Conservation (phyloP, 2,888 invertebrate species). For the Ochropleura plecta region DNA sequence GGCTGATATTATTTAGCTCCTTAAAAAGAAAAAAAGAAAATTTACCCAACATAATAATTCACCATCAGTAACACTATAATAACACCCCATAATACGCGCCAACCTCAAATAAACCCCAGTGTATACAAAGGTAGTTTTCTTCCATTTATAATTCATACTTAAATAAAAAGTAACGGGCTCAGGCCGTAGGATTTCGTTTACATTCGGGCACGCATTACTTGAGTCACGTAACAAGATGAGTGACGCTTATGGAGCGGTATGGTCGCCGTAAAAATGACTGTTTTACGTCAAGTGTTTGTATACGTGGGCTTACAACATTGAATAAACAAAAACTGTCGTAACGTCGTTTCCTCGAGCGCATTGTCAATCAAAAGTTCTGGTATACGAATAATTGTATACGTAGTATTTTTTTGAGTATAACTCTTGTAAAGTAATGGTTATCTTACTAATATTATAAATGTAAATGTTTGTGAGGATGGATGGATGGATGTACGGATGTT, state of each 20-base stretch:
- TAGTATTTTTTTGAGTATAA: not conserved
- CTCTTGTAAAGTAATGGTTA: not conserved
- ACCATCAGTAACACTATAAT: constrained; percentile 14
- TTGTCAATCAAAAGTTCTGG: not conserved
- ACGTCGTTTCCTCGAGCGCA: not conserved
- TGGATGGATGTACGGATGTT: too few relatives aligned
- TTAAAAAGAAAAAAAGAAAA: not conserved
- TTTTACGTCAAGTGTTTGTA: constrained; percentile 28
- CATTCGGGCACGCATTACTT: constrained; percentile 15
- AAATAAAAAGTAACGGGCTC: constrained; percentile 40
- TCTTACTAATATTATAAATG: not conserved
- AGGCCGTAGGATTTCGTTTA: constrained; percentile 38
- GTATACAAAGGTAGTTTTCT: constrained; percentile 38
- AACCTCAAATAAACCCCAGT: constrained; percentile 31
- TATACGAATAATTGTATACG: not conserved
- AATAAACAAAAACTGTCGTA: constrained; percentile 23
- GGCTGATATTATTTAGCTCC: too few relatives aligned
- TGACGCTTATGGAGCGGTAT: constrained; percentile 21
- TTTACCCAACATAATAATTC: not conserved
- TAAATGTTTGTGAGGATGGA: too few relatives aligned
- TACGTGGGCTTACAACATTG: constrained; percentile 28
- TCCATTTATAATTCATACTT: constrained; percentile 50
- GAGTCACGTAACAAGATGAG: constrained; percentile 31
- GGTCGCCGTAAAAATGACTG: constrained; percentile 20
- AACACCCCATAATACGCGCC: constrained; percentile 23